These are phyloP conservation scores for Reticulitermes lucifugus DNA, from an alignment of 2,888 invertebrate genomes.

Conservation along the genomic window DNA sequence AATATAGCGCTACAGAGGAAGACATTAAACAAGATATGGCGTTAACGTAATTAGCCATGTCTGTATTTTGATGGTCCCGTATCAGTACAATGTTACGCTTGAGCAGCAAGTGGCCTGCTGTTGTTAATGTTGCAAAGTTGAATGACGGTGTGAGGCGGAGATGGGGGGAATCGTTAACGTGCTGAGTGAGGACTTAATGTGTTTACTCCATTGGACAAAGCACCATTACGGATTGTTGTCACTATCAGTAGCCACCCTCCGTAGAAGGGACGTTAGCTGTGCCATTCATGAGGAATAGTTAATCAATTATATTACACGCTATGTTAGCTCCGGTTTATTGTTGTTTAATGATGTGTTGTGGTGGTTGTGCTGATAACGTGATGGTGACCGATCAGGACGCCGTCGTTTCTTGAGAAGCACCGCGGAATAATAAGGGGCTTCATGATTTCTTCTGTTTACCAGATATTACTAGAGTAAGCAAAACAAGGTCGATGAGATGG, in stretches of 20 bases:
- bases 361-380: no score
- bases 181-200: conserved; percentile 27
- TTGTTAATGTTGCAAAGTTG: conserved; percentile 16
- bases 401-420: no score
- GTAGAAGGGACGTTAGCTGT: neutral
- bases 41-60: conserved; percentile 14
- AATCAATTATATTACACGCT: conserved; percentile 8
- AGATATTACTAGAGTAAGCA: no score
- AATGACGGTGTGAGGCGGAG: conserved; percentile 2
- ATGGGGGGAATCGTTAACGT: neutral
- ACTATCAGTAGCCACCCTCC: neutral
- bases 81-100: conserved; percentile 9
- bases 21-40: conserved; percentile 27
- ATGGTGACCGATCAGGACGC: no score
- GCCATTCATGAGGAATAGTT: conserved; percentile 1
- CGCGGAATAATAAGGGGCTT: no score
- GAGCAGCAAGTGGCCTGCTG: conserved; percentile 8
- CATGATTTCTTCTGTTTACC: no score
- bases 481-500: no score
- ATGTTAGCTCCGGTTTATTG: neutral
- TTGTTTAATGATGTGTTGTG: conserved; percentile 2
- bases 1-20: neutral
- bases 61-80: conserved; percentile 27
- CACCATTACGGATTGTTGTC: conserved; percentile 14
- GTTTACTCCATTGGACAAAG: conserved; percentile 23